phyloP scores from a whole-genome alignment of 2,113 vertebrate genomes.

The Xenopus borealis region DNA sequence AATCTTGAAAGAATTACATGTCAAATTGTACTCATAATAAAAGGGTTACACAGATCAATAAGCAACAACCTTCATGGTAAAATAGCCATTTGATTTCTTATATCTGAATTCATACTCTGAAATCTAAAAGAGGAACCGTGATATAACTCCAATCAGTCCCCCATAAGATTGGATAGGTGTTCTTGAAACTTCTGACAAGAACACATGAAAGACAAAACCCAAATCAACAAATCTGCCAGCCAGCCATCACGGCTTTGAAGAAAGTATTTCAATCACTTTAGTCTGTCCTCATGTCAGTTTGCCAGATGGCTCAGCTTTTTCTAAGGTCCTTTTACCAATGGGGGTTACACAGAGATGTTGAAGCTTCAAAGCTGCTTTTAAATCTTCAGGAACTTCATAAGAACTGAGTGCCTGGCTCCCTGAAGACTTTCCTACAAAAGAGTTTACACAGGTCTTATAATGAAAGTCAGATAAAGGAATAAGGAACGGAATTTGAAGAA shows the following conservation, averaged over 20 bases:
- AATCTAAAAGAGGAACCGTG: constrained; percentile 61
- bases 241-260: constrained; percentile 79
- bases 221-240: constrained; percentile 86
- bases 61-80: constrained; percentile 11
- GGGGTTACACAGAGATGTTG: constrained; percentile 78
- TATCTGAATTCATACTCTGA: constrained; percentile 50
- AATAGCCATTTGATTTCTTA: constrained; percentile 28
- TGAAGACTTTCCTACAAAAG: constrained; percentile 87
- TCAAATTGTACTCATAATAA: not conserved
- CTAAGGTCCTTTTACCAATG: constrained; percentile 86
- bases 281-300: constrained; percentile 85
- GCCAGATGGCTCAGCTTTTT: constrained; percentile 93
- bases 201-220: constrained; percentile 89
- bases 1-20: not conserved
- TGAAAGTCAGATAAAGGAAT: constrained; percentile 99
- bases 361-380: constrained; percentile 97
- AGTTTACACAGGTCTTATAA: constrained; percentile 85
- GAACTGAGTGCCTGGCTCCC: constrained; percentile 90
- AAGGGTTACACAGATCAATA: constrained; percentile 8
- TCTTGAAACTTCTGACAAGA: constrained; percentile 80
- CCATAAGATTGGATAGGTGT: constrained; percentile 86
- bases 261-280: constrained; percentile 90
- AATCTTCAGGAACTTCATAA: constrained; percentile 99
- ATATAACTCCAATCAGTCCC: constrained; percentile 66
- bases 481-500: constrained; percentile 79